Evolutionary conservation across 2,888 invertebrate species (phyloP), one percentile per base, ranked within the genome.

Genomic region (Epirrhoe tristata): DNA sequence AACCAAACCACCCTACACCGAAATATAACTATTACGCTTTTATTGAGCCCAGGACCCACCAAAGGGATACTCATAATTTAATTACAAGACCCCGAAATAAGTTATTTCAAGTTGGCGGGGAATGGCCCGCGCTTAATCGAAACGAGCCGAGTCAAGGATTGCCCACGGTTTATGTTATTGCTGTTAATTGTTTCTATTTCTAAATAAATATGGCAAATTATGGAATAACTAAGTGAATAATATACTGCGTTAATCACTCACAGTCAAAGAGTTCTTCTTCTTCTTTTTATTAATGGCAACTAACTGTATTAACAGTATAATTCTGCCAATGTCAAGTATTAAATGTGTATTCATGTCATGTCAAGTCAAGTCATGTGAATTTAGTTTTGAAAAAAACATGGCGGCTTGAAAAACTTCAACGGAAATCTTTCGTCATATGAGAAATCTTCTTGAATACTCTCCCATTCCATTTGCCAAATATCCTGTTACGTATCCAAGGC

Each of bases 21-120:
- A 86, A 87, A 88, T 88, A 90, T 89, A 90, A 89, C 90, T 89
- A 91, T 91, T 90, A 89, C 86, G 89, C 87, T 87, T 90, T 92
- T 91, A 91, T 91, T 90, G 87, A 89, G 90, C 89, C 82, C 86
- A 85, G 84, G 84, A 83, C 89, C 84, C 85, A 84, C 85, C 84
- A 87, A 89, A 89, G 88, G 89, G 91, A 90, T 88, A 83, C 85
- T 89, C 86, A 86, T 91, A 91, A 92, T 92, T 91, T 87, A 90
- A 92, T 91, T 91, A 91, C 84, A 81, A 78, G 79, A 84, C 85
- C 83, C 83, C 82, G 79, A 83, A 83, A 86, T 86, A 84, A 85
- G 78, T 87, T 87, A 85, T 84, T 83, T 81, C 78, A 77, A 81
- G 78, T 79, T 81, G 79, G 78, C 75, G 78, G 78, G 77, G 81